Percentiles rank a stretch among this genome's conserved stretches.
These are phyloP conservation scores for Rhynchomys soricoides DNA, from an alignment of 2,113 vertebrate species.

Conservation along the genomic window DNA sequence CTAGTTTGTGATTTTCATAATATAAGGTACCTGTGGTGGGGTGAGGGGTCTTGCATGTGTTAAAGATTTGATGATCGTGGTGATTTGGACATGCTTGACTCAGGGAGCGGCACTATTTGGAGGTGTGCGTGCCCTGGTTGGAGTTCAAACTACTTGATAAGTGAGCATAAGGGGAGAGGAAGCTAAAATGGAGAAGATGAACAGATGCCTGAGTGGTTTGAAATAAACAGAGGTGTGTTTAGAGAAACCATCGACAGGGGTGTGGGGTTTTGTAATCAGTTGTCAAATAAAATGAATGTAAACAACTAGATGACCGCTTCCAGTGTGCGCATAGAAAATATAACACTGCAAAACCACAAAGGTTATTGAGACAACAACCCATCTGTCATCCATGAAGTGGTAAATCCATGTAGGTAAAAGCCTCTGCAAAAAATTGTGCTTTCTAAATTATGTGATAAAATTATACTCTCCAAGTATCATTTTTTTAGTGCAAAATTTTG, in stretches of 20 bases:
- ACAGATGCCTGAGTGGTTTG: not conserved
- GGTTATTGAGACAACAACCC: not conserved
- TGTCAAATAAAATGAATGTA: not conserved
- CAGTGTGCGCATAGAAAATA: not conserved
- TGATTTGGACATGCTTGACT: too few species aligned
- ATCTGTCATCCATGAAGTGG: not conserved
- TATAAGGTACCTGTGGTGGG: not conserved
- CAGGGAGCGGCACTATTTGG: too few species aligned
- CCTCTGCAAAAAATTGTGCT: not conserved
- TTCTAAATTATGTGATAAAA: not conserved
- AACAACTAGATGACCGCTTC: not conserved
- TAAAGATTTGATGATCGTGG: not conserved
- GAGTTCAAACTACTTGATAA: not conserved
- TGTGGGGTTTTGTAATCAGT: not conserved
- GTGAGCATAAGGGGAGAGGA: not conserved
- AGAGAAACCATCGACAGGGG: not conserved
- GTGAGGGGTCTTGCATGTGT: not conserved
- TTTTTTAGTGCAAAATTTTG: not conserved
- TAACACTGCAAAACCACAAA: not conserved
- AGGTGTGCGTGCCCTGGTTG: too few species aligned
- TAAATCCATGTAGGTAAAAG: not conserved
- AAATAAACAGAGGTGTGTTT: not conserved
- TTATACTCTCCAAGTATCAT: not conserved
- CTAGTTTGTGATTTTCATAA: not conserved
- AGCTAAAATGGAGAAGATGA: not conserved